Percentiles rank a stretch among this genome's conserved stretches.
Conservation (phyloP, 2,888 invertebrate genomes). For the Sympetrum striolatum region DNA sequence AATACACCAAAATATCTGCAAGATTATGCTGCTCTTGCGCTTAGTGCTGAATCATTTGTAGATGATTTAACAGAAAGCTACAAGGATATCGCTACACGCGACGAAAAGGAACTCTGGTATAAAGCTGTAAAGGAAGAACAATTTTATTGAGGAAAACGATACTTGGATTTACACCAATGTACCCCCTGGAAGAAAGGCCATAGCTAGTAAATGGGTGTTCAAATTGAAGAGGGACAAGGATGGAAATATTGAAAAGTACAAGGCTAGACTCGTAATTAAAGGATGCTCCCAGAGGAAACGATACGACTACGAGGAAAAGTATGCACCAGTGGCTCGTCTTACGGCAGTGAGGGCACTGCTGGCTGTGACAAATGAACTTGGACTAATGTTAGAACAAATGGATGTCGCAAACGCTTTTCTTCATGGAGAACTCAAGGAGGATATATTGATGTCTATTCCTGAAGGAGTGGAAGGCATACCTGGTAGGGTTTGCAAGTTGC, state of each 20-base stretch:
- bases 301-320: slow-evolving; percentile 45
- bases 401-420: slow-evolving; percentile 47
- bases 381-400: slow-evolving; percentile 21
- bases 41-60: not conserved
- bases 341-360: slow-evolving; percentile 45
- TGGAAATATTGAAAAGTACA: slow-evolving; percentile 49
- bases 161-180: not conserved
- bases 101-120: not conserved
- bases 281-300: slow-evolving; percentile 51
- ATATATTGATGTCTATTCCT: not conserved
- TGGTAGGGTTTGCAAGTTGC: slow-evolving; percentile 50
- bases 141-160: not conserved
- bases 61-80: not conserved
- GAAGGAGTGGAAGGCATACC: not conserved
- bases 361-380: not conserved
- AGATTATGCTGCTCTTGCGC: not conserved
- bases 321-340: slow-evolving; percentile 46
- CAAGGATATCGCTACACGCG: not conserved
- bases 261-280: slow-evolving; percentile 52
- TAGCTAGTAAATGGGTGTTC: not conserved
- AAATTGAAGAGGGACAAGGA: slow-evolving; percentile 47
- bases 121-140: not conserved
- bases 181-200: not conserved
- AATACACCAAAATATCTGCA: not conserved
- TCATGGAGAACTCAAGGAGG: no score